phyloP scores from a whole-genome alignment of 1,140 invertebrate species.

The Aphelenchoides besseyi region DNA sequence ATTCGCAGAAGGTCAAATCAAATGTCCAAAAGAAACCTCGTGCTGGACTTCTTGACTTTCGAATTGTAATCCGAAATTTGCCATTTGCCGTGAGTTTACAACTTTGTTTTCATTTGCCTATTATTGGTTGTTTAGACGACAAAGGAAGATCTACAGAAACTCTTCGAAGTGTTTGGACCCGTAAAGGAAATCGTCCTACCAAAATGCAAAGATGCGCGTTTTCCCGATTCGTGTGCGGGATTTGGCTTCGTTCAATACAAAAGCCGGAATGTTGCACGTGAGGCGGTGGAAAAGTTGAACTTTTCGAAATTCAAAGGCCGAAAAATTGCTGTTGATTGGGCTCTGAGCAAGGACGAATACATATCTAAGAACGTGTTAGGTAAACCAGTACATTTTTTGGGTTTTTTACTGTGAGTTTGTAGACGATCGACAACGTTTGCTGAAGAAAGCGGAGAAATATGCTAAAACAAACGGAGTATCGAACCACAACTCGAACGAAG shows the following conservation, averaged over 20 bases:
- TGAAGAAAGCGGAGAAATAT: conserved; percentile 19
- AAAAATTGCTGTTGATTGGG: conserved; percentile 51
- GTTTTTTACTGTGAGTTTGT: not conserved
- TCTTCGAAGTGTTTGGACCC: conserved; percentile 29
- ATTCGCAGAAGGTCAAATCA: too few relatives aligned
- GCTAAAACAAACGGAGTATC: conserved; percentile 3
- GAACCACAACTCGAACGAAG: conserved; percentile 6
- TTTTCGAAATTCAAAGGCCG: conserved; percentile 49
- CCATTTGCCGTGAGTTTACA: conserved; percentile 44
- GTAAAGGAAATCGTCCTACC: conserved; percentile 41
- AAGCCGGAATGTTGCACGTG: conserved; percentile 28
- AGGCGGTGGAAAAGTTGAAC: conserved; percentile 39
- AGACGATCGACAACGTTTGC: conserved; percentile 18
- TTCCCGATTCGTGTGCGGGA: conserved; percentile 51
- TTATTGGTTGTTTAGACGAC: conserved; percentile 42
- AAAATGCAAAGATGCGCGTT: conserved; percentile 42
- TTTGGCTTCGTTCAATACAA: conserved; percentile 50
- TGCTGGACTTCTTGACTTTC: conserved; percentile 4
- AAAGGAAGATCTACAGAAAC: conserved; percentile 40
- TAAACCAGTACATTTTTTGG: conserved; percentile 10
- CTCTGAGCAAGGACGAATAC: conserved; percentile 44
- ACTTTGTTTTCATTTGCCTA: conserved; percentile 22
- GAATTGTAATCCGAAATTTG: conserved; percentile 49
- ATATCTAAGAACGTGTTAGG: conserved; percentile 26
- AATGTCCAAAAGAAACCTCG: conserved; percentile 9